Conservation (phyloP, 2,888 invertebrate genomes). For the Pedicia rivosa region DNA sequence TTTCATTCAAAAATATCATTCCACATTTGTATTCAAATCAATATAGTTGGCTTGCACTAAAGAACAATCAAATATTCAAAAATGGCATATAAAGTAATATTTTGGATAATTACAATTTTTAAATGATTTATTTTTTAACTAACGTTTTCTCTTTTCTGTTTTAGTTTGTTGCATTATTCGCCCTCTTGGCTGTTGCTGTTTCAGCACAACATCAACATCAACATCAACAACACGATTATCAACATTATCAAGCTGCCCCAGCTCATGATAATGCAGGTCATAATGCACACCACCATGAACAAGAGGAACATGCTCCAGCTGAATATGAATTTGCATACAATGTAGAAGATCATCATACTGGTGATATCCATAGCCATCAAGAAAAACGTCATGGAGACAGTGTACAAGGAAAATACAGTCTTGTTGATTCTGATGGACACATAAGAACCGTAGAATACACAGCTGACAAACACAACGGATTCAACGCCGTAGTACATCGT, state of each 20-base stretch:
- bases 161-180: background rate
- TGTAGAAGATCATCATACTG: background rate
- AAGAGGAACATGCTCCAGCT: conserved; percentile 8
- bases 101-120: background rate
- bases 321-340: background rate
- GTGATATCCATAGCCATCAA: conserved; percentile 15
- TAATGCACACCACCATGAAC: conserved; percentile 2
- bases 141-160: background rate
- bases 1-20: background rate
- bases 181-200: background rate
- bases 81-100: conserved; percentile 1
- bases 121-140: background rate
- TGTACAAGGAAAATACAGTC: background rate
- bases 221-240: too few relatives aligned
- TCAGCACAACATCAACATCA: too few relatives aligned
- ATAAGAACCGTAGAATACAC: background rate
- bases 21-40: background rate
- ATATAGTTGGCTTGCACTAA: too few relatives aligned
- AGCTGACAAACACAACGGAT: background rate
- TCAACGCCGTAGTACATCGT: background rate
- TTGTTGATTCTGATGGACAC: background rate
- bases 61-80: background rate
- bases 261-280: too few relatives aligned
- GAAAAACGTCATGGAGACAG: background rate
- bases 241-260: too few relatives aligned